Base-by-base conservation (phyloP, 2,888 invertebrate species). In the Ethmia dodecea region DNA sequence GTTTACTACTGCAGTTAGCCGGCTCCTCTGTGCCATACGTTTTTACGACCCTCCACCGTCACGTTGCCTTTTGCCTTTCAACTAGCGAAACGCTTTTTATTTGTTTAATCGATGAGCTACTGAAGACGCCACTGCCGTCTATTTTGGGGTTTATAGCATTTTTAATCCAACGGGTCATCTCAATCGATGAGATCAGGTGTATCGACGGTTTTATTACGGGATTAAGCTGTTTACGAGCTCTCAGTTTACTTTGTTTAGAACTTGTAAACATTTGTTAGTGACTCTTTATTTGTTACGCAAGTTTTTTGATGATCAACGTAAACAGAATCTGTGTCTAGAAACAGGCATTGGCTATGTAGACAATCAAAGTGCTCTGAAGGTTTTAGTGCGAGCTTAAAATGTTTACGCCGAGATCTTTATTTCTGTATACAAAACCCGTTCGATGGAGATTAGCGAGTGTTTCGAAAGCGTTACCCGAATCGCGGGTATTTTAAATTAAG, bases 61-160 rank as follows among this genome's bases (percentile, higher is more conserved):
- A 78, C 73, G 65, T 74, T 71, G 77, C 77, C 75, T 75, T 78
- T 76, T 69, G 78, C 75, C 77, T 81, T 81, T 77, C 72, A 77
- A 72, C 64, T 60, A 69, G 81, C 80, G 74, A 83, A 80, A 77
- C 78, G 65, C 54, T 60, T 79, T 84, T 81, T 81, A 83, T 84
- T 83, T 81, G 84, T 86, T 84, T 84, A 84, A 86, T 84, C 84
- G 79, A 86, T 84, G 72, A 60, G 61, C 69, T 74, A 71, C 74
- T 73, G 71, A 80, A 81, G 77, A 79, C 68, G 69, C 67, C 55
- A 68, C 61, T 66, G 67, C 60, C 64, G 62, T 61, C 73, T 86
- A 81, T 83, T 83, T 79, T 70, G 50, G 62, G 53, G 49, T 67
- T 81, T 76, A 86, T 63, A 61, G 63, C 65, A 55, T 71, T 73